These are phyloP conservation scores for Hypanus sabinus DNA, from an alignment of 2,113 vertebrate genomes.

Conservation along the genomic window DNA sequence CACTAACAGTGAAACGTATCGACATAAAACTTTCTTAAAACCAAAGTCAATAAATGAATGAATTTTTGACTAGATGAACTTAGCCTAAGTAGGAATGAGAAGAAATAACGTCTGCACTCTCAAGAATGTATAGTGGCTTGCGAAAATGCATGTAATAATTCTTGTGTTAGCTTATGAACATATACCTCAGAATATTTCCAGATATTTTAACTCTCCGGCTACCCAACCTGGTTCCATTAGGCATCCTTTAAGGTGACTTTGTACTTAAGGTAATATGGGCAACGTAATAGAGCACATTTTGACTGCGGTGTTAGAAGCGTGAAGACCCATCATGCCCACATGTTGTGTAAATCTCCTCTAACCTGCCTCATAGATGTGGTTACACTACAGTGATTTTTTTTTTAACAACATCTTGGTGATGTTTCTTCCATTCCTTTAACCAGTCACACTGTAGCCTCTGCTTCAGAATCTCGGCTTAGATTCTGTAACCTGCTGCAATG, in stretches of 20 bases:
- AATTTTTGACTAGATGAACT: not conserved
- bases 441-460: not conserved
- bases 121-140: not conserved
- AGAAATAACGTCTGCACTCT: not conserved
- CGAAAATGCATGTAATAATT: not conserved
- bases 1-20: not conserved
- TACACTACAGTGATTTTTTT: not conserved
- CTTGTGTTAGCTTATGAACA: not conserved
- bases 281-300: not conserved
- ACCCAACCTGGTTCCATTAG: not conserved
- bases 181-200: not conserved
- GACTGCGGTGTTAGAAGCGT: not conserved
- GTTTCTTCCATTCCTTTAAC: too few relatives aligned
- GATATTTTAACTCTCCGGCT: not conserved
- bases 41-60: not conserved
- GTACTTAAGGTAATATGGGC: not conserved
- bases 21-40: not conserved
- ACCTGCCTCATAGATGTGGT: not conserved
- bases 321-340: not conserved
- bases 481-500: not conserved
- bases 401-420: not conserved
- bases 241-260: not conserved
- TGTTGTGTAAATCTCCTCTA: not conserved
- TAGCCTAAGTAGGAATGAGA: not conserved
- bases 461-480: not conserved